Evolutionary conservation across 2,888 invertebrate species (phyloP).

Genomic region (Xylota sylvarum): DNA sequence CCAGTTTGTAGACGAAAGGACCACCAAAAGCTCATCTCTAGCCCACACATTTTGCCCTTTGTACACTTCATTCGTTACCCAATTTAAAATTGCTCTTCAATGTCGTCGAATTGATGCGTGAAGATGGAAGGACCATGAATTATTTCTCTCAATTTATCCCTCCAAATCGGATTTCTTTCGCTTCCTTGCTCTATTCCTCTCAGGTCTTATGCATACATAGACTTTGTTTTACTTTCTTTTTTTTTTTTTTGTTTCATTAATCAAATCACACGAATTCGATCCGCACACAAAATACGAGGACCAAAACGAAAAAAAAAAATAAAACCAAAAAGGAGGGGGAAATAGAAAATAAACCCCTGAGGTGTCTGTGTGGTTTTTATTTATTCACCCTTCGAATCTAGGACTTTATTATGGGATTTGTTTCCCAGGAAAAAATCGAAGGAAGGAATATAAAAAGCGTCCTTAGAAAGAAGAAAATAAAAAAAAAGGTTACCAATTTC

Average conservation of each 20-base stretch:
- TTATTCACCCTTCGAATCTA: slow-evolving; percentile 50
- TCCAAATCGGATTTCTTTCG: slow-evolving; percentile 56
- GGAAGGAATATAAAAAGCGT: slow-evolving; percentile 1
- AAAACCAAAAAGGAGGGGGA: background rate
- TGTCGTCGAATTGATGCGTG: slow-evolving; percentile 47
- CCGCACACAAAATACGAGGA: slow-evolving; percentile 28
- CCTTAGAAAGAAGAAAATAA: slow-evolving; percentile 5
- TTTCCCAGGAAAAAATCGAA: slow-evolving; percentile 18
- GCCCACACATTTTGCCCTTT: background rate
- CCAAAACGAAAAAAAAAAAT: slow-evolving; percentile 1
- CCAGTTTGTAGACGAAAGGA: background rate
- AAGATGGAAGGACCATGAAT: slow-evolving; percentile 55
- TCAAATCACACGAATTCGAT: slow-evolving; percentile 64
- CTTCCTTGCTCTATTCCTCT: slow-evolving; percentile 12
- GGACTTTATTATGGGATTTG: slow-evolving; percentile 57
- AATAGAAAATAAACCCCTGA: slow-evolving; percentile 45
- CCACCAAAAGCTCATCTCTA: background rate
- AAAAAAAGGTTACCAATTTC: slow-evolving; percentile 54
- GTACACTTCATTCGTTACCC: slow-evolving; percentile 38
- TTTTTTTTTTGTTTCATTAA: slow-evolving; percentile 55
- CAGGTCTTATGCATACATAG: slow-evolving; percentile 1
- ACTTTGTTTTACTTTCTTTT: slow-evolving; percentile 35
- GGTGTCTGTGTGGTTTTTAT: slow-evolving; percentile 58
- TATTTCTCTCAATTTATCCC: slow-evolving; percentile 63
- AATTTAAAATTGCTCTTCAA: slow-evolving; percentile 52